Percentiles rank a stretch among this genome's conserved stretches.
Evolutionary conservation across 2,113 vertebrate species (phyloP).

Genomic region (Strigops habroptila): DNA sequence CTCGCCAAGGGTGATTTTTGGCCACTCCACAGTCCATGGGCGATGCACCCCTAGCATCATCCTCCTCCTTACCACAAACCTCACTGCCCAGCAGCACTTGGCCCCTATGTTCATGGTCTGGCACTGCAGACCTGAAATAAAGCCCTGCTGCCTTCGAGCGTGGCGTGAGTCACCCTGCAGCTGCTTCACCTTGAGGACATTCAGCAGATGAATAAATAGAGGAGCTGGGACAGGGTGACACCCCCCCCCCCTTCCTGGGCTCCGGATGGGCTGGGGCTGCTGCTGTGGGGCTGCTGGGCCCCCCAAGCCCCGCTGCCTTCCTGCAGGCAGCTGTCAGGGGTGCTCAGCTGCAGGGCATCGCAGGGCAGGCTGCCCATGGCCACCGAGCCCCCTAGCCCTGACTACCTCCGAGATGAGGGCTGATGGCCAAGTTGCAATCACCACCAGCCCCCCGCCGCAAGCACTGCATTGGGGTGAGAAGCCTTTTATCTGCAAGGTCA

Average conservation of each 20-base stretch:
- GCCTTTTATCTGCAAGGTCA: neutral
- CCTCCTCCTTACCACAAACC: neutral
- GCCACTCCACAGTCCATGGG: neutral
- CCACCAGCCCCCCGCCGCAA: neutral
- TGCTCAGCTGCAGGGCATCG: no score
- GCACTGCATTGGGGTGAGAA: neutral
- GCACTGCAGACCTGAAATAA: neutral
- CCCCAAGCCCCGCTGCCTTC: neutral
- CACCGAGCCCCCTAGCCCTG: no score
- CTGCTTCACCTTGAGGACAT: no score
- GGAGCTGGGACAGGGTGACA: no score
- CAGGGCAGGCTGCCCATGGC: no score
- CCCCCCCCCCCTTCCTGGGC: no score
- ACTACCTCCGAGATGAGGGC: neutral
- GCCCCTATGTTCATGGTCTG: neutral
- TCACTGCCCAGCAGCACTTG: neutral
- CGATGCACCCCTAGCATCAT: neutral
- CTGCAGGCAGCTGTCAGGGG: no score
- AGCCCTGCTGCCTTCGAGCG: neutral
- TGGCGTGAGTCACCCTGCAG: no score
- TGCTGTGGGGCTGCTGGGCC: neutral
- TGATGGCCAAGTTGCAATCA: no score
- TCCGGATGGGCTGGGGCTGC: neutral
- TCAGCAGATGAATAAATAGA: neutral
- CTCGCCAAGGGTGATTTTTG: neutral